Evolutionary conservation across 2,888 invertebrate species (phyloP).

Genomic region (Blera fallax): DNA sequence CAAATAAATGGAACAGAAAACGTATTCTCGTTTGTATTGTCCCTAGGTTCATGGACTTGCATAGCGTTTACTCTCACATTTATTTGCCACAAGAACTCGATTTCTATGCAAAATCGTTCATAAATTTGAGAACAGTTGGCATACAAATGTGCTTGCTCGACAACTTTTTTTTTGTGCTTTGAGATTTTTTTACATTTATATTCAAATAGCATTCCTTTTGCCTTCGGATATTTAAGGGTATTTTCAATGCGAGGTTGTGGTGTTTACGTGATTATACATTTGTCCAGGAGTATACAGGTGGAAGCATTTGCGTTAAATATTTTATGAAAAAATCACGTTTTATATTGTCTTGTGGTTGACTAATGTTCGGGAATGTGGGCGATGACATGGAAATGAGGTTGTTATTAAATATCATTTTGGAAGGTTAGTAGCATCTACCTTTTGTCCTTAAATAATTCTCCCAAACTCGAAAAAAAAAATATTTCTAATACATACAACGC

Average conservation of each 20-base stretch:
- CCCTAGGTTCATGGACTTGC: too few species aligned
- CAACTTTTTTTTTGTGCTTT: not conserved
- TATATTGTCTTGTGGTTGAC: not conserved
- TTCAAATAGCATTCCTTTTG: not conserved
- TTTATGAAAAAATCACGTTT: not conserved
- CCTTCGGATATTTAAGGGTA: not conserved
- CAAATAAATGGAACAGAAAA: too few species aligned
- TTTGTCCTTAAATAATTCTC: too few species aligned
- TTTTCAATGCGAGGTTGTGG: not conserved
- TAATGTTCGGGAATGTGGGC: not conserved
- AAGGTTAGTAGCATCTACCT: too few species aligned
- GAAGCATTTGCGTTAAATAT: not conserved
- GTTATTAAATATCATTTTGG: too few species aligned
- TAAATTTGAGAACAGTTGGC: not conserved
- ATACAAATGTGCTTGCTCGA: not conserved
- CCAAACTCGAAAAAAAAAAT: too few species aligned
- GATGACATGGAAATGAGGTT: not conserved
- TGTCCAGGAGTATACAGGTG: not conserved
- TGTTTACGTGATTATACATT: not conserved
- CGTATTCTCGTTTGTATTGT: too few species aligned
- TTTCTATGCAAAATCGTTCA: constrained; percentile 28
- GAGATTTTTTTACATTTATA: not conserved
- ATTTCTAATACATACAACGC: too few species aligned
- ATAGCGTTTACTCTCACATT: not conserved
- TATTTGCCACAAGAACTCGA: not conserved